These are phyloP conservation scores for Cassiopea andromeda DNA, from an alignment of 30 jellyfish, hydroid and myxozoan species.

Conservation along the genomic window DNA sequence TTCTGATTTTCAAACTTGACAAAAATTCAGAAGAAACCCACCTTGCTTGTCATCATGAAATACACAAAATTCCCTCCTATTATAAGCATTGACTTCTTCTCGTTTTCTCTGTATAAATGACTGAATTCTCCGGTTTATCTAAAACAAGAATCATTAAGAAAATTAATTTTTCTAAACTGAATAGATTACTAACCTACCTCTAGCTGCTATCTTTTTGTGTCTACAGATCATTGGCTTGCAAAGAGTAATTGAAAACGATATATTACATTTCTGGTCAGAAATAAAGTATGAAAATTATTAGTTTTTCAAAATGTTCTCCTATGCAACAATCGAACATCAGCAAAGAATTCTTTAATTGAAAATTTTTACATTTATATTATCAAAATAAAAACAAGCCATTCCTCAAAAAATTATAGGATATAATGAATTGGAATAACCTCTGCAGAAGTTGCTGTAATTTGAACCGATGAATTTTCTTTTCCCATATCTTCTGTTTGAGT, in stretches of 20 bases:
- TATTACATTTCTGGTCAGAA: too few relatives aligned
- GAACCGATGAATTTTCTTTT: conserved; percentile 29
- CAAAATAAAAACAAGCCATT: not conserved
- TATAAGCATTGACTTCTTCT: conserved; percentile 84
- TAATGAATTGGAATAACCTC: conserved; percentile 15
- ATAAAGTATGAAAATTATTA: too few relatives aligned
- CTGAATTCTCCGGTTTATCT: conserved; percentile 81
- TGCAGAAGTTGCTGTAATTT: conserved; percentile 56
- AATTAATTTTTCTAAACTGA: too few relatives aligned
- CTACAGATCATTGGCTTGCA: too few relatives aligned
- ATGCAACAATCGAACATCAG: too few relatives aligned
- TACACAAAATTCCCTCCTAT: conserved; percentile 87
- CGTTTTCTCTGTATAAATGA: conserved; percentile 84
- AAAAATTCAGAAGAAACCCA: not conserved
- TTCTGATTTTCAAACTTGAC: not conserved
- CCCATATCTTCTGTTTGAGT: conserved; percentile 63
- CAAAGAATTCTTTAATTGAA: too few relatives aligned
- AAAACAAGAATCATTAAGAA: not conserved
- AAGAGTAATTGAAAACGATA: too few relatives aligned
- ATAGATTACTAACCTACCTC: not conserved
- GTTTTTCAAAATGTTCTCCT: too few relatives aligned
- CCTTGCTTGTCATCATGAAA: conserved; percentile 67
- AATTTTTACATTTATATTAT: too few relatives aligned
- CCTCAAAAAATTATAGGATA: not conserved
- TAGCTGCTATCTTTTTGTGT: too few relatives aligned